phyloP scores from a whole-genome alignment of 30 jellyfish, hydroid and myxozoan species.

The Mastigias papua region DNA sequence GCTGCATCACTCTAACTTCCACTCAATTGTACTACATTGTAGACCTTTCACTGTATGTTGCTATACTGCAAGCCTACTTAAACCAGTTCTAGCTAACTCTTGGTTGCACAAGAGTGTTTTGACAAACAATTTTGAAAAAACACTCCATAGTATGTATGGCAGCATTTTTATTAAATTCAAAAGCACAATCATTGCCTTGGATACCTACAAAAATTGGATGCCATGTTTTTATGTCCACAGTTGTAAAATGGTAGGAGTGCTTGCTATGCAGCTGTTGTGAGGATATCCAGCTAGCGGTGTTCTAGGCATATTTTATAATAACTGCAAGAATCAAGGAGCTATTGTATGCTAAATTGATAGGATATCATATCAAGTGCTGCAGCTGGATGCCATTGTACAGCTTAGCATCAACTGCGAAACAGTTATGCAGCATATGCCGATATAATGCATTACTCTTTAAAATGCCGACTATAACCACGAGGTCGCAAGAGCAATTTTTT shows the following conservation, averaged over 20 bases:
- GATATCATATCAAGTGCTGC: constrained; percentile 22
- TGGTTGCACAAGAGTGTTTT: too few relatives aligned
- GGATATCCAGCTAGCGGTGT: not conserved
- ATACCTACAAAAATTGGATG: not conserved
- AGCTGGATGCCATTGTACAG: not conserved
- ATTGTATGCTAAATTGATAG: constrained; percentile 16
- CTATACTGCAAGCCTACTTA: too few relatives aligned
- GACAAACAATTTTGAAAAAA: too few relatives aligned
- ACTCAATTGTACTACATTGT: too few relatives aligned
- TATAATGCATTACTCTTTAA: not conserved
- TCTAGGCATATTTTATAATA: not conserved
- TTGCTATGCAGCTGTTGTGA: not conserved
- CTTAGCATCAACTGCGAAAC: constrained; percentile 20
- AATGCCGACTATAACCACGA: not conserved
- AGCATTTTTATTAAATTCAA: not conserved
- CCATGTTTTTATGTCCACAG: not conserved
- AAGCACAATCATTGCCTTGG: not conserved
- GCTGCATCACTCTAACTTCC: too few relatives aligned
- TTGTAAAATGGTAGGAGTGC: not conserved
- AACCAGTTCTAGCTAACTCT: too few relatives aligned
- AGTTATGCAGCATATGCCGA: constrained; percentile 13
- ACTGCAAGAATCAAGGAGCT: constrained; percentile 6
- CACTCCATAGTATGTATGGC: not conserved
- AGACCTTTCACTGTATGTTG: too few relatives aligned
- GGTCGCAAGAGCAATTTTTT: not conserved